Evolutionary conservation across 1,140 invertebrate species (phyloP), one percentile per base, ranked within the genome.

Genomic region (Drosophila chauvacae): DNA sequence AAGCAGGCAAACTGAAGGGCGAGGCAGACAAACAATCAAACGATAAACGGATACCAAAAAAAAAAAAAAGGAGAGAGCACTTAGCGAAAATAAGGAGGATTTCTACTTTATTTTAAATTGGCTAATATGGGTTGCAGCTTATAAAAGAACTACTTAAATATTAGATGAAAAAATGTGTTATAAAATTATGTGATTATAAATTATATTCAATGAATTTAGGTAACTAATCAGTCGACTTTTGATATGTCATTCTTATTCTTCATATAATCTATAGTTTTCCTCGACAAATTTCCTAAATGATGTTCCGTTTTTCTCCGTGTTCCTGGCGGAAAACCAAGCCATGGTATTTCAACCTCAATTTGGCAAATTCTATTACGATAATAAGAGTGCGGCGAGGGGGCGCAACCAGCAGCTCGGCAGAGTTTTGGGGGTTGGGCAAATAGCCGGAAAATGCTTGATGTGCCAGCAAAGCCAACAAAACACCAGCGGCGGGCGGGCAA

Each of bases 281-380:
- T 35, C 11, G 3, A 2, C 7, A 10, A 56, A 37, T 20, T 14
- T 26, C 30, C n/a, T 7, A 61, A 26, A 50, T 18, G 0, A 0
- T 6, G 1, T 4, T 16, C 11, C 3, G 1, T 33, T 30, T 30
- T 45, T 35, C 35, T 66, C 23, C 14, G 10, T 14, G 48, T 66
- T 33, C 33, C 26, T 9, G 6, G 51, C 16, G 20, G 28, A 41
- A 53, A 70, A 45, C 48, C 28, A 68, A 55, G 66, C 66, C 61
- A 75, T 81, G 80, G 85, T 68, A 91, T 91, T 91, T 91, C 90
- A 91, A 91, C 90, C 90, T 91, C 90, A 91, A 91, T 91, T 91
- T 90, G 91, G 81, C 86, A 91, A 91, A 91, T 91, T 91, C 90
- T 91, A 91, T 91, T 91, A 91, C 84, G 84, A 88, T 88, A 88